A percentile compares a stretch with the other conserved stretches of the same genome.
phyloP scores from a whole-genome alignment of 1,140 invertebrate species.

The Colletes gigas region DNA sequence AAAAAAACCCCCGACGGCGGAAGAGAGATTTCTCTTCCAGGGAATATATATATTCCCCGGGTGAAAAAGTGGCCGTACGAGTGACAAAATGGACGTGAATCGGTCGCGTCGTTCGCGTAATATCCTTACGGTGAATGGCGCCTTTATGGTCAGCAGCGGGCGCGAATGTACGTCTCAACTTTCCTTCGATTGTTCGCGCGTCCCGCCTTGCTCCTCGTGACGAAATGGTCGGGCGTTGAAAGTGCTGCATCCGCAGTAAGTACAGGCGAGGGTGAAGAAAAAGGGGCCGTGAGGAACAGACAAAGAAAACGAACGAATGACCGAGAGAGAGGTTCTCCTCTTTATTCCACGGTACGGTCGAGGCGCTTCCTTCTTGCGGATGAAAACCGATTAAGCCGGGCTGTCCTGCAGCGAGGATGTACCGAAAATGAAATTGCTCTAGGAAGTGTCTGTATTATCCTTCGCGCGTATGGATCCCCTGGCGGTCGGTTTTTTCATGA shows the following conservation, averaged over 20 bases:
- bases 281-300: constrained; percentile 16
- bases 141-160: constrained; percentile 55
- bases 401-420: constrained; percentile 52
- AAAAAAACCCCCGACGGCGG: background rate
- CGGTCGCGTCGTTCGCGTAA: constrained; percentile 44
- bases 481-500: constrained; percentile 24
- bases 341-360: constrained; percentile 48
- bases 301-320: background rate
- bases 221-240: constrained; percentile 64
- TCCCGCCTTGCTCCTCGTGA: constrained; percentile 39
- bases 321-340: constrained; percentile 23
- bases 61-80: constrained; percentile 38
- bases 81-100: constrained; percentile 52
- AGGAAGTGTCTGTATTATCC: constrained; percentile 65
- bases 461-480: constrained; percentile 21
- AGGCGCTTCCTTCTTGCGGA: constrained; percentile 51
- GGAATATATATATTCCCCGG: constrained; percentile 30
- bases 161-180: constrained; percentile 59
- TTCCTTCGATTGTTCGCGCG: constrained; percentile 57
- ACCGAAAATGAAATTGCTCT: constrained; percentile 67
- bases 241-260: constrained; percentile 64
- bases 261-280: constrained; percentile 34
- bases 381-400: constrained; percentile 65
- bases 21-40: constrained; percentile 7
- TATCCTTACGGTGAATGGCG: constrained; percentile 48